These are phyloP conservation scores for Argynnis bischoffii DNA, from an alignment of 2,888 invertebrate genomes.

Conservation along the genomic window DNA sequence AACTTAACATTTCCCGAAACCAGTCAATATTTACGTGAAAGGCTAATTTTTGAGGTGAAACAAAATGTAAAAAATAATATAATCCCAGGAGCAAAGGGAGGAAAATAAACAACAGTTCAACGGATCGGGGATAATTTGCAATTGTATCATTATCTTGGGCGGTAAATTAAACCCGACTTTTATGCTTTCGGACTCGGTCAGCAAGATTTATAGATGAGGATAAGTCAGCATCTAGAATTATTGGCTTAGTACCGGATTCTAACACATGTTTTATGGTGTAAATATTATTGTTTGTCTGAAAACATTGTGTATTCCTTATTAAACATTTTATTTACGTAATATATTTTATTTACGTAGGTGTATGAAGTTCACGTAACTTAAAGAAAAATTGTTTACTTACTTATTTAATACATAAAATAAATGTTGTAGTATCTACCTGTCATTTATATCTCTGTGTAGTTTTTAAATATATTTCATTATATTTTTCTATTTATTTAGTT, in stretches of 20 bases:
- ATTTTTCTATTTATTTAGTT: too few species aligned
- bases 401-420: too few species aligned
- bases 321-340: too few species aligned
- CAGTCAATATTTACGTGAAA: background rate
- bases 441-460: too few species aligned
- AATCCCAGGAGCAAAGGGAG: slow-evolving; percentile 65
- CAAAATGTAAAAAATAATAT: background rate
- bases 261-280: slow-evolving; percentile 18
- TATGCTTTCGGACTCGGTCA: slow-evolving; percentile 53
- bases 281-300: slow-evolving; percentile 5
- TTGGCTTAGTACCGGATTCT: slow-evolving; percentile 47
- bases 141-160: slow-evolving; percentile 69
- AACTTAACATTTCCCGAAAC: too few species aligned
- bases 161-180: slow-evolving; percentile 65
- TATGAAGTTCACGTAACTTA: too few species aligned
- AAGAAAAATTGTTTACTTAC: too few species aligned
- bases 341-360: too few species aligned
- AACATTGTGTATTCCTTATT: background rate
- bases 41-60: background rate
- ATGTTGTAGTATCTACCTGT: too few species aligned
- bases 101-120: slow-evolving; percentile 77
- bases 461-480: too few species aligned
- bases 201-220: slow-evolving; percentile 53
- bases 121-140: slow-evolving; percentile 70
- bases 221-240: slow-evolving; percentile 43